Evolutionary conservation across 1,140 invertebrate species (phyloP).

Genomic region (Trachymyrmex cornetzi): DNA sequence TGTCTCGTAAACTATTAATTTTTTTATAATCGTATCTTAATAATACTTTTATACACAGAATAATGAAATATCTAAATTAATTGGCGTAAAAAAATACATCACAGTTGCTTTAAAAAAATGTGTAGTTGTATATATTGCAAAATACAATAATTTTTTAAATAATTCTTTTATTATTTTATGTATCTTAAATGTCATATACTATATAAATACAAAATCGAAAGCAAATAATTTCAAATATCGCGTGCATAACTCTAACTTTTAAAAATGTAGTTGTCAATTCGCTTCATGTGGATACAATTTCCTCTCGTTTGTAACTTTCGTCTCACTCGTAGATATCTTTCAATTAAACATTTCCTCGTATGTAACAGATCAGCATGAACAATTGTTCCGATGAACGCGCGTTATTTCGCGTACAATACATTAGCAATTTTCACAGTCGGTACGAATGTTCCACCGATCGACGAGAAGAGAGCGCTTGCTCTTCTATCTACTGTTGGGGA

Average conservation of each 20-base stretch:
- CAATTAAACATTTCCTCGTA: constrained; percentile 7
- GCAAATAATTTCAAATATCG: neutral
- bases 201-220: neutral
- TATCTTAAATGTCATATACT: neutral
- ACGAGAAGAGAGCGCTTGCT: constrained; percentile 19
- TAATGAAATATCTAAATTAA: no score
- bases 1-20: no score
- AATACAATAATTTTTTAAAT: no score
- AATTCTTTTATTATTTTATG: neutral
- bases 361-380: constrained; percentile 22
- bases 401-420: constrained; percentile 38
- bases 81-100: no score
- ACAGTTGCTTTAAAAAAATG: no score
- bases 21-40: no score
- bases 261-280: neutral
- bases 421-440: constrained; percentile 41
- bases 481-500: neutral
- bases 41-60: no score
- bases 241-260: neutral
- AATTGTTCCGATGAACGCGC: constrained; percentile 11
- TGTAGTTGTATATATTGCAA: no score
- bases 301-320: constrained; percentile 10
- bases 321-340: neutral
- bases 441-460: constrained; percentile 14
- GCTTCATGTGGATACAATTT: constrained; percentile 55